These are phyloP conservation scores for Panthera tigris DNA, from an alignment of 2,113 vertebrate species.

Conservation along the genomic window DNA sequence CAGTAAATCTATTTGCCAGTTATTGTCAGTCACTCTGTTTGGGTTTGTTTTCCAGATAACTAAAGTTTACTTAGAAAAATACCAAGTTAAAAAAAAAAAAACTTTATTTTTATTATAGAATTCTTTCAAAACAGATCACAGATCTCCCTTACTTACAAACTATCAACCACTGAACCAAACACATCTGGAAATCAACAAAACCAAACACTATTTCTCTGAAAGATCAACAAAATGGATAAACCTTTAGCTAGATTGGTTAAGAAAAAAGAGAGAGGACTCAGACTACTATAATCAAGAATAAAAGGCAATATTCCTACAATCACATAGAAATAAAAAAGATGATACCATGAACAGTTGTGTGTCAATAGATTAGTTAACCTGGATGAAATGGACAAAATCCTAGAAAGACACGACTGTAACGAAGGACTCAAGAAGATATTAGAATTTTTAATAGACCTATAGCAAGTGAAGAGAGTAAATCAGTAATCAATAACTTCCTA, in stretches of 20 bases:
- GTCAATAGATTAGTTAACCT: not conserved
- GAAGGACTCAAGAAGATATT: not conserved
- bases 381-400: not conserved
- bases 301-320: not conserved
- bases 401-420: not conserved
- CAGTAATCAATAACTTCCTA: not conserved
- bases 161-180: not conserved
- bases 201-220: not conserved
- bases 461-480: not conserved
- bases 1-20: not conserved
- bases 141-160: not conserved
- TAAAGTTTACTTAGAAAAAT: slow-evolving; percentile 5
- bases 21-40: not conserved
- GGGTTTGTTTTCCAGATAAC: not conserved
- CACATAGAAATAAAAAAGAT: not conserved
- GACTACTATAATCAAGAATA: not conserved
- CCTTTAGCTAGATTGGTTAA: not conserved
- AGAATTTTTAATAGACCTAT: not conserved
- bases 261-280: not conserved
- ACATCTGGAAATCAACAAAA: not conserved
- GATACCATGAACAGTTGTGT: not conserved
- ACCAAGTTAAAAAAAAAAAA: not conserved
- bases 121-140: not conserved
- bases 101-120: not conserved
- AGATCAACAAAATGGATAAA: not conserved